Percentiles rank a stretch among this genome's conserved stretches.
These are phyloP conservation scores for Butorides virescens DNA, from an alignment of 2,113 vertebrate species.

Conservation along the genomic window DNA sequence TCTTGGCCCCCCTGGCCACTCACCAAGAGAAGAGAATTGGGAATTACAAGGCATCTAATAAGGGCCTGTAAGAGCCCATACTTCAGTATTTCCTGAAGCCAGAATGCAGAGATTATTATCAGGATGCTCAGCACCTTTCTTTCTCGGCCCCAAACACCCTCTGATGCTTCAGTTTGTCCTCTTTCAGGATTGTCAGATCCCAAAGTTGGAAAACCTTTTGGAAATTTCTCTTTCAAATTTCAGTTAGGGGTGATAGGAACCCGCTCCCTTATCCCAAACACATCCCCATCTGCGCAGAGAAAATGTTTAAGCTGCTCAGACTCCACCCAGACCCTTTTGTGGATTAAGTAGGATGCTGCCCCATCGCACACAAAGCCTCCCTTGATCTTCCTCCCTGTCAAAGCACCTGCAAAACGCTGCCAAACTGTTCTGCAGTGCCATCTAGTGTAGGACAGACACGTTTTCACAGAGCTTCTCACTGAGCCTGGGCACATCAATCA, in stretches of 20 bases:
- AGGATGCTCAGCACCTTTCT: background rate
- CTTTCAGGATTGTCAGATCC: background rate
- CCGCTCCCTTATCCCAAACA: background rate
- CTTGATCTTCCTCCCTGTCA: background rate
- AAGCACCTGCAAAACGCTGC: background rate
- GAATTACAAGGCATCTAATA: background rate
- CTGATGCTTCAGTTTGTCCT: background rate
- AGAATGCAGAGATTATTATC: background rate
- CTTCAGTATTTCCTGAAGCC: background rate
- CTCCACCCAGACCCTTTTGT: background rate
- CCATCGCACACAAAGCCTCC: background rate
- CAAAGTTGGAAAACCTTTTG: background rate
- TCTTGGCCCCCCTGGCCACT: background rate
- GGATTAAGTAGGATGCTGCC: background rate
- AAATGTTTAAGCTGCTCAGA: background rate
- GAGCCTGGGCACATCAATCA: background rate
- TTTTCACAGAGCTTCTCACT: background rate
- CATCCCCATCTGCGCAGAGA: background rate
- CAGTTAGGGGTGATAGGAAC: background rate
- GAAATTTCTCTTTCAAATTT: background rate
- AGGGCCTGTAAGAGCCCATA: background rate
- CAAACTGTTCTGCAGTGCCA: constrained; percentile 49
- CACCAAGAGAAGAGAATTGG: background rate
- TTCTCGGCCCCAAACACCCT: background rate
- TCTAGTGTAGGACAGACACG: constrained; percentile 38